These are phyloP conservation scores for Limnodromus scolopaceus DNA, from an alignment of 2,797 vertebrate species.

Conservation along the genomic window DNA sequence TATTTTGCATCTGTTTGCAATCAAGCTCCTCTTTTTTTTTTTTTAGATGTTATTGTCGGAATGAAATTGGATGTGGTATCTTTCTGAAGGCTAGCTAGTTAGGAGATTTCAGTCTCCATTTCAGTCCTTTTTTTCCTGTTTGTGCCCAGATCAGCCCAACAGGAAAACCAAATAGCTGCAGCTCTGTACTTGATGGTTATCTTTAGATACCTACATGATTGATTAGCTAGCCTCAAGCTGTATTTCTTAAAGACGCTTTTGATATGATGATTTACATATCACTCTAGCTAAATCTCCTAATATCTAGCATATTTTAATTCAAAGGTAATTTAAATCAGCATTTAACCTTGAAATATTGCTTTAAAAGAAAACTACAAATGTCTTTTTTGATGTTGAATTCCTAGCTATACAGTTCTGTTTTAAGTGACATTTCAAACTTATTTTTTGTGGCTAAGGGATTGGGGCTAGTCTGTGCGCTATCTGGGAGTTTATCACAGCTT, in stretches of 20 bases:
- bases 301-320: neutral
- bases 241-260: neutral
- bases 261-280: neutral
- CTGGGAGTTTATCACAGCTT: neutral
- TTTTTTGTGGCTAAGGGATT: neutral
- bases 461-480: neutral
- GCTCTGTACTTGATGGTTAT: neutral
- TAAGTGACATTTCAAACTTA: neutral
- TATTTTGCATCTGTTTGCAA: slow-evolving; percentile 60
- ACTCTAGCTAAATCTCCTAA: neutral
- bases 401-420: neutral
- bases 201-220: neutral
- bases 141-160: neutral
- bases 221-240: neutral
- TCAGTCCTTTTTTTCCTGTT: neutral
- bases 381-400: neutral
- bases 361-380: neutral
- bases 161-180: neutral
- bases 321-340: neutral
- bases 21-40: slow-evolving; percentile 28
- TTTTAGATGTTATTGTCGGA: neutral
- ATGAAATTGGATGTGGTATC: neutral
- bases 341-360: neutral
- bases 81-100: neutral
- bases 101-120: neutral